These are phyloP conservation scores for Scalopus aquaticus DNA, from an alignment of 2,113 vertebrate species.

Conservation along the genomic window DNA sequence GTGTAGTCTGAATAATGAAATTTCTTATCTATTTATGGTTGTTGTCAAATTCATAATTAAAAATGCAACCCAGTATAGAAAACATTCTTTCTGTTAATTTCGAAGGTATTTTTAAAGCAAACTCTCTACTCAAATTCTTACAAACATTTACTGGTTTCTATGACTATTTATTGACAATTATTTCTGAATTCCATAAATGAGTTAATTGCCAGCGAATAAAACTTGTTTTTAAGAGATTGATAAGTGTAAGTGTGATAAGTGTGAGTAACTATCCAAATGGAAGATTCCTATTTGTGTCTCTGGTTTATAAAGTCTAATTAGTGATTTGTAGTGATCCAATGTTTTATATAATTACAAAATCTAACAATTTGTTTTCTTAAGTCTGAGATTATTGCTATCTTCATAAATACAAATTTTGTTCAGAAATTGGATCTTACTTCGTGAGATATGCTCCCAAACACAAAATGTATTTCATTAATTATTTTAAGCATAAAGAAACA, in stretches of 20 bases:
- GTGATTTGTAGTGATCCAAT: constrained; percentile 38
- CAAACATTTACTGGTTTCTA: constrained; percentile 61
- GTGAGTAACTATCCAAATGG: constrained; percentile 40
- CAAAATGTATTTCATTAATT: constrained; percentile 56
- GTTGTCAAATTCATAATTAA: constrained; percentile 77
- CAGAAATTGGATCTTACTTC: constrained; percentile 61
- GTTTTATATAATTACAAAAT: constrained; percentile 52
- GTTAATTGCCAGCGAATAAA: constrained; percentile 56
- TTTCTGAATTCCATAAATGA: constrained; percentile 55
- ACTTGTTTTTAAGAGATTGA: constrained; percentile 63
- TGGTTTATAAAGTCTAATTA: constrained; percentile 25
- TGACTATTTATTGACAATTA: constrained; percentile 73
- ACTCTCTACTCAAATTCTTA: constrained; percentile 75
- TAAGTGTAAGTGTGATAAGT: background rate
- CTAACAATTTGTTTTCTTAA: constrained; percentile 47
- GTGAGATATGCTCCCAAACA: constrained; percentile 47
- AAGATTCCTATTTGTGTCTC: constrained; percentile 23
- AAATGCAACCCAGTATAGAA: constrained; percentile 63
- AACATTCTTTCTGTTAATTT: constrained; percentile 76
- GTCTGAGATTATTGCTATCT: background rate
- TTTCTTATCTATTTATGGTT: constrained; percentile 69
- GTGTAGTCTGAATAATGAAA: constrained; percentile 67
- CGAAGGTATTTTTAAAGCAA: constrained; percentile 74
- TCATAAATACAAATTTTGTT: constrained; percentile 56
- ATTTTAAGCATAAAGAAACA: constrained; percentile 52